Conservation (phyloP, 1,140 invertebrate species). For the Anoplophora glabripennis region DNA sequence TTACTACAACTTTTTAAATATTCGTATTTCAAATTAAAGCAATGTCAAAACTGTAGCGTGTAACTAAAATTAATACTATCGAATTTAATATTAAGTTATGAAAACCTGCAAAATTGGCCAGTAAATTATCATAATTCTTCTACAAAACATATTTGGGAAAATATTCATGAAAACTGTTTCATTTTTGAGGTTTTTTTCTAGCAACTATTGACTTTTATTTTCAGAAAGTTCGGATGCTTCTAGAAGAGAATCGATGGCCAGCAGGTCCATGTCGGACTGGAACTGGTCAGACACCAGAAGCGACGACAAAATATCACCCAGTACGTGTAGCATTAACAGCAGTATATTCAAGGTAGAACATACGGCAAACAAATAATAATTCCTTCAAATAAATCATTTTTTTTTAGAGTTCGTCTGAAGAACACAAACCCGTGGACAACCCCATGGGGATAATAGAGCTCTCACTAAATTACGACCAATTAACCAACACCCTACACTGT, state of each 20-base stretch:
- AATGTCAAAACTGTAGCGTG: too few relatives aligned
- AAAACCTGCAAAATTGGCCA: too few relatives aligned
- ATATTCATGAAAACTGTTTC: background rate
- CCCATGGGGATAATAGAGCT: conserved; percentile 69
- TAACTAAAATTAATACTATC: too few relatives aligned
- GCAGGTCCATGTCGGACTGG: conserved; percentile 41
- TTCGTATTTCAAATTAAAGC: too few relatives aligned
- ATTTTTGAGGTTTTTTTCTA: background rate
- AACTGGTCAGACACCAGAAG: conserved; percentile 40
- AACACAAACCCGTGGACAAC: conserved; percentile 43
- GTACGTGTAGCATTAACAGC: conserved; percentile 39
- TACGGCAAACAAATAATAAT: background rate
- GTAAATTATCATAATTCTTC: too few relatives aligned
- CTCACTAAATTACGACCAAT: conserved; percentile 74
- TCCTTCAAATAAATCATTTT: background rate
- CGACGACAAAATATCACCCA: conserved; percentile 43
- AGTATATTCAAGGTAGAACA: conserved; percentile 32
- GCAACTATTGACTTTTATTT: background rate
- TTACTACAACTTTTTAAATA: too few relatives aligned
- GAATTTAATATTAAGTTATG: too few relatives aligned
- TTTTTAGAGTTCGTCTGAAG: conserved; percentile 31
- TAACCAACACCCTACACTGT: conserved; percentile 73
- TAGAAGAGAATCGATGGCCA: conserved; percentile 38
- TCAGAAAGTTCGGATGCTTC: conserved; percentile 30
- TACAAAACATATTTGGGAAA: too few relatives aligned